Conservation (phyloP, 2,888 invertebrate genomes). For the Eumacrocentrus americanus region DNA sequence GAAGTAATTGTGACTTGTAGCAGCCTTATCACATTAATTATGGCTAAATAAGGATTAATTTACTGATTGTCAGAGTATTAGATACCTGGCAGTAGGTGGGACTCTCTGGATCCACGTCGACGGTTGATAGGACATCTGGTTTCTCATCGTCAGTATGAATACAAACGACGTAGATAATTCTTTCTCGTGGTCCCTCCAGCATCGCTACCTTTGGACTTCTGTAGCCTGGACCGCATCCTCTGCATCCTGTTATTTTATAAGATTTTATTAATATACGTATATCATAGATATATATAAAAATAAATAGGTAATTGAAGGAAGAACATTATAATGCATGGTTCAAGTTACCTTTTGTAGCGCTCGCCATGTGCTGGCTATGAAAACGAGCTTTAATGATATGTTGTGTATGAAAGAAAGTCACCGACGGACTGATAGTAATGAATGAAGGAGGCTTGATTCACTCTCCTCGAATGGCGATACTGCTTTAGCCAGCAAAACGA, state of each 20-base stretch:
- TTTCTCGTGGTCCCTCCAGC: slow-evolving; percentile 80
- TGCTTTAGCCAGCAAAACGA: not conserved
- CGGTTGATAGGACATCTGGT: slow-evolving; percentile 87
- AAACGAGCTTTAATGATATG: too few relatives aligned
- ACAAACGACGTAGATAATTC: slow-evolving; percentile 88
- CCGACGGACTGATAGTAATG: not conserved
- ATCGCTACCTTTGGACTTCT: slow-evolving; percentile 83
- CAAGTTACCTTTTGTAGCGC: not conserved
- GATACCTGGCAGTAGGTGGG: slow-evolving; percentile 81
- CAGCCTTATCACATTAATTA: too few relatives aligned
- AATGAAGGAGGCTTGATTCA: not conserved
- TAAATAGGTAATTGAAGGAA: not conserved
- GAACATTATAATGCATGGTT: not conserved
- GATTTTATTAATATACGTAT: not conserved
- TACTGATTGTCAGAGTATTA: too few relatives aligned
- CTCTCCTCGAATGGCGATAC: not conserved
- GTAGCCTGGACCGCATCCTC: slow-evolving; percentile 73
- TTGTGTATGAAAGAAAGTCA: not conserved
- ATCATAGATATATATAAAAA: slow-evolving; percentile 21
- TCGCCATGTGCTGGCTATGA: too few relatives aligned
- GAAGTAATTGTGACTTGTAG: not conserved
- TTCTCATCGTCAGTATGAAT: slow-evolving; percentile 77
- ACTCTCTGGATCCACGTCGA: slow-evolving; percentile 90
- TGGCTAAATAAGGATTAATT: not conserved
- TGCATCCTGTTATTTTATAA: slow-evolving; percentile 29